These are phyloP conservation scores for Danio kyathit DNA, from an alignment of 2,797 vertebrate genomes.

Conservation along the genomic window DNA sequence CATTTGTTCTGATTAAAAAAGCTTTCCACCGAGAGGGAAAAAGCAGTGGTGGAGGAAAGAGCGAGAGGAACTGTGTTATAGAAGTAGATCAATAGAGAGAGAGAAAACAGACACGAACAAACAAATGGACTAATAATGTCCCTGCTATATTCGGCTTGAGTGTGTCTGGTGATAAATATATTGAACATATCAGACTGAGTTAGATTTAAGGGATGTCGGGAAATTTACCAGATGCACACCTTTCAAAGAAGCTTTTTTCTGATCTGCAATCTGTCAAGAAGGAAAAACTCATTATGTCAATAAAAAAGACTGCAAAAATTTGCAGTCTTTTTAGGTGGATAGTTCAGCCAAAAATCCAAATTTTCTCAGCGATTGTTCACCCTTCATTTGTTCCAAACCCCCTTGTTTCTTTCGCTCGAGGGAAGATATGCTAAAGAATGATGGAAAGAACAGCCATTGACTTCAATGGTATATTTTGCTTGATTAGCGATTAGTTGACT, in stretches of 20 bases:
- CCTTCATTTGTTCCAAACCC: too few species aligned
- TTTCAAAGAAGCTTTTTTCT: slow-evolving; percentile 17
- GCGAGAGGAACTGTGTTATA: neutral
- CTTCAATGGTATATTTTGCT: too few species aligned
- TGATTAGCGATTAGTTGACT: too few species aligned
- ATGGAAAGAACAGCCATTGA: too few species aligned
- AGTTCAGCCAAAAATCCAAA: too few species aligned
- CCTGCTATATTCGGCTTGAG: slow-evolving; percentile 4
- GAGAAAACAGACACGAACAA: neutral
- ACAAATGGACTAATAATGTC: slow-evolving; percentile 21
- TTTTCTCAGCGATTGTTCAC: too few species aligned
- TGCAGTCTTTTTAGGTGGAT: too few species aligned
- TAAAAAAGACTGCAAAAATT: too few species aligned
- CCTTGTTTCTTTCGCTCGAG: too few species aligned
- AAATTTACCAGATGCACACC: slow-evolving; percentile 33
- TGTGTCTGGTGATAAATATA: slow-evolving; percentile 25
- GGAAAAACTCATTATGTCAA: too few species aligned
- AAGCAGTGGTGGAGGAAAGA: slow-evolving; percentile 26
- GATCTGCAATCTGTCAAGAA: neutral
- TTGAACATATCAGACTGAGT: slow-evolving; percentile 34
- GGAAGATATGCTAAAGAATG: too few species aligned
- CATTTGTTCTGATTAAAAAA: slow-evolving; percentile 77
- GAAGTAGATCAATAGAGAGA: slow-evolving; percentile 21
- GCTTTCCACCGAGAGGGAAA: slow-evolving; percentile 65
- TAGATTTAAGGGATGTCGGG: slow-evolving; percentile 49